Evolutionary conservation across 2,797 vertebrate species (phyloP).

Genomic region (Pitangus sulphuratus): DNA sequence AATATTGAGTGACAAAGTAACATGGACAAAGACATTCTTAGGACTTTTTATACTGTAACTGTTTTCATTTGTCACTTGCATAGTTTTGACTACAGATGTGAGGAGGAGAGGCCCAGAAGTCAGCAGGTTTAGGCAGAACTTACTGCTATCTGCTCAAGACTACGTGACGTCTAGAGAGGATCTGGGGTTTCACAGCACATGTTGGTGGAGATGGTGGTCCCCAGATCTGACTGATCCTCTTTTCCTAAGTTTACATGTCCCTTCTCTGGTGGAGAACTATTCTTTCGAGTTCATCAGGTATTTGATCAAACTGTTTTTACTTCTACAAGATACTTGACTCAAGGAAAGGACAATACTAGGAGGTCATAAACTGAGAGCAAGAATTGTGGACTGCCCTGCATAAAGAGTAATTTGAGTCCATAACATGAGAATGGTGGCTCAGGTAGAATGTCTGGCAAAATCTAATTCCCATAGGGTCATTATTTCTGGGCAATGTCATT

Average conservation of each 20-base stretch:
- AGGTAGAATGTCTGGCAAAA: background rate
- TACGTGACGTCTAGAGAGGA: accelerated
- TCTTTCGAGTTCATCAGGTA: background rate
- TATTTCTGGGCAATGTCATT: background rate
- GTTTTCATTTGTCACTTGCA: background rate
- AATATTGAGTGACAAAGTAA: background rate
- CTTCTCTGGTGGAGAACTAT: background rate
- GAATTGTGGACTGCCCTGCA: background rate
- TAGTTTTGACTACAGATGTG: background rate
- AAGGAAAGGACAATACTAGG: background rate
- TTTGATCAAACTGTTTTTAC: background rate
- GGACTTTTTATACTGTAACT: background rate
- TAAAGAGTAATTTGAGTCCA: background rate
- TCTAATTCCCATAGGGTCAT: background rate
- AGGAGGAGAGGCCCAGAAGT: background rate
- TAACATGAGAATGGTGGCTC: background rate
- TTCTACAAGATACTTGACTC: background rate
- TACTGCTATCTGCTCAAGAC: background rate
- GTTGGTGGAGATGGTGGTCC: background rate
- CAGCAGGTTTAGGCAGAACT: background rate
- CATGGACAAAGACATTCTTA: background rate
- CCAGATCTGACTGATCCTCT: background rate
- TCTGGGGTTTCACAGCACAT: background rate
- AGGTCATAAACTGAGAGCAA: background rate
- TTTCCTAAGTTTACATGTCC: background rate